phyloP scores from a whole-genome alignment of 2,888 invertebrate genomes.

The Abrostola tripartita region DNA sequence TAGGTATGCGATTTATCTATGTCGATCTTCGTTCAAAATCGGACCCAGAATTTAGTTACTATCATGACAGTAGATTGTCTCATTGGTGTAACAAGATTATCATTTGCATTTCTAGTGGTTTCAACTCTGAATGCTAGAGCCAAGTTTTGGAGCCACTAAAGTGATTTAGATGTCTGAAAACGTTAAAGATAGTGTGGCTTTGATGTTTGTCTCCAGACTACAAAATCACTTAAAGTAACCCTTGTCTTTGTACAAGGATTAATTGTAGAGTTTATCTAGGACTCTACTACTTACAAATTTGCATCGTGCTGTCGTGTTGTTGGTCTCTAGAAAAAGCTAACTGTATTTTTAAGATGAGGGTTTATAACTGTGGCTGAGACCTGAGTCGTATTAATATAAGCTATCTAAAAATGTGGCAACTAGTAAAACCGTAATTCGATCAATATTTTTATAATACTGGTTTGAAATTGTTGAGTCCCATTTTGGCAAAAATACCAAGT shows the following conservation, averaged over 20 bases:
- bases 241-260: constrained; percentile 23
- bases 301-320: constrained; percentile 3
- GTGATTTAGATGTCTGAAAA: constrained; percentile 14
- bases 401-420: no score
- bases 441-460: no score
- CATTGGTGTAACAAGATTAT: not conserved
- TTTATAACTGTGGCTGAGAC: no score
- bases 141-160: constrained; percentile 12
- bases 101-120: not conserved
- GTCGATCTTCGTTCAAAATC: no score
- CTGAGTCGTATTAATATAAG: no score
- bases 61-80: not conserved
- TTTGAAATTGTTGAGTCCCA: no score
- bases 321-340: not conserved
- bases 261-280: constrained; percentile 37
- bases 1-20: no score
- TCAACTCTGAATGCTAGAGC: constrained; percentile 4
- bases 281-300: constrained; percentile 15
- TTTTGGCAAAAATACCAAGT: not conserved
- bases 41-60: no score
- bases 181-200: constrained; percentile 8
- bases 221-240: constrained; percentile 35
- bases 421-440: no score
- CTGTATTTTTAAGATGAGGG: not conserved
- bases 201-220: constrained; percentile 34